Percentiles rank a stretch among this genome's conserved stretches.
Conservation (phyloP, 1,140 invertebrate species). For the Protaetia brevitarsis region DNA sequence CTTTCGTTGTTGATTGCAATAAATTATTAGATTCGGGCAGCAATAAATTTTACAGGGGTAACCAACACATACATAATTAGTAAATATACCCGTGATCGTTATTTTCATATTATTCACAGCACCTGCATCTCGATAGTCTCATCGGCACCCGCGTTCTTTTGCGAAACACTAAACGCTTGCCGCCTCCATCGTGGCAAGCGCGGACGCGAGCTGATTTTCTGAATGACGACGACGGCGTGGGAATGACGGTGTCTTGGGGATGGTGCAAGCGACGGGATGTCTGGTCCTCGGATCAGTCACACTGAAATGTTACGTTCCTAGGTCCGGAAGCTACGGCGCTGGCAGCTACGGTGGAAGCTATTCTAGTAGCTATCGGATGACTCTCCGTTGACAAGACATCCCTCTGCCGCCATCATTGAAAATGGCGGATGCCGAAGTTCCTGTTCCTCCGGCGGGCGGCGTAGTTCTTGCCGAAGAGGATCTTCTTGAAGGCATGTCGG, state of each 20-base stretch:
- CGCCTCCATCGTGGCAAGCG: neutral
- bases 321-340: conserved; percentile 42
- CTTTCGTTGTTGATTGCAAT: neutral
- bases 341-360: conserved; percentile 44
- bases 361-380: conserved; percentile 40
- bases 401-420: conserved; percentile 49
- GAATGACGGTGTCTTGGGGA: neutral
- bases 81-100: conserved; percentile 9
- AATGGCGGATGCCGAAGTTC: conserved; percentile 43
- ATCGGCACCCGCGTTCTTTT: neutral
- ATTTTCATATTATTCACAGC: conserved; percentile 1
- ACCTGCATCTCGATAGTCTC: conserved; percentile 6
- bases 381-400: conserved; percentile 45
- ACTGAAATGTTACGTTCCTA: conserved; percentile 47
- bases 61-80: neutral
- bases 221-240: neutral
- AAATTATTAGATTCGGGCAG: neutral
- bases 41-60: neutral
- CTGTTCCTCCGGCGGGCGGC: conserved; percentile 48
- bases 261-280: conserved; percentile 33
- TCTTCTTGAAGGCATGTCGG: conserved; percentile 78
- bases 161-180: neutral
- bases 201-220: neutral
- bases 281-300: conserved; percentile 47
- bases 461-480: conserved; percentile 64